Evolutionary conservation across 2,888 invertebrate genomes (phyloP).

Genomic region (Trichopoda pennipes): DNA sequence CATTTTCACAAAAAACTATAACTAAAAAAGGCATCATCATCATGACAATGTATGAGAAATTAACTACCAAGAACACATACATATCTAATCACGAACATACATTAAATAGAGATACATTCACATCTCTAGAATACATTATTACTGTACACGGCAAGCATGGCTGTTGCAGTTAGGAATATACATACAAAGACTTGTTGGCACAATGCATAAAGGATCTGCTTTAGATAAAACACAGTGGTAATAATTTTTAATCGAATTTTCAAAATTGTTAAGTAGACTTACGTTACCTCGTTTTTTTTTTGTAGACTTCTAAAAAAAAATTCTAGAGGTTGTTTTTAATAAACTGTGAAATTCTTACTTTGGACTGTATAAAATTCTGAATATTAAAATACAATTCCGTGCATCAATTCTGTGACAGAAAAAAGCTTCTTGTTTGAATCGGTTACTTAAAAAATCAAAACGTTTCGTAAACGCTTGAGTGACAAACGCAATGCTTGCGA

Average conservation of each 20-base stretch:
- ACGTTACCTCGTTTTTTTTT: background rate
- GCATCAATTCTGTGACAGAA: no score
- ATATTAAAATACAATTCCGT: no score
- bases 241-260: no score
- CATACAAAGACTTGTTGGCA: background rate
- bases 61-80: conserved; percentile 22
- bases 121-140: background rate
- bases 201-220: conserved; percentile 14
- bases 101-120: background rate
- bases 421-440: no score
- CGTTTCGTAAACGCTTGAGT: no score
- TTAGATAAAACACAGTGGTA: conserved; percentile 11
- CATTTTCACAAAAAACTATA: background rate
- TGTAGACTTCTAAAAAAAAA: no score
- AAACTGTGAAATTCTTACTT: no score
- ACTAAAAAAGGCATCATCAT: conserved; percentile 39
- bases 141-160: background rate
- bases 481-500: no score
- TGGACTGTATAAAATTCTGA: no score
- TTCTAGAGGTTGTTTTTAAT: no score
- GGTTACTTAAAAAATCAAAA: no score
- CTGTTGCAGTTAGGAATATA: background rate
- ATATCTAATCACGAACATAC: background rate
- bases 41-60: conserved; percentile 49
- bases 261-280: no score